Evolutionary conservation across 1,140 invertebrate genomes (phyloP).

Genomic region (Nasonia vitripennis): DNA sequence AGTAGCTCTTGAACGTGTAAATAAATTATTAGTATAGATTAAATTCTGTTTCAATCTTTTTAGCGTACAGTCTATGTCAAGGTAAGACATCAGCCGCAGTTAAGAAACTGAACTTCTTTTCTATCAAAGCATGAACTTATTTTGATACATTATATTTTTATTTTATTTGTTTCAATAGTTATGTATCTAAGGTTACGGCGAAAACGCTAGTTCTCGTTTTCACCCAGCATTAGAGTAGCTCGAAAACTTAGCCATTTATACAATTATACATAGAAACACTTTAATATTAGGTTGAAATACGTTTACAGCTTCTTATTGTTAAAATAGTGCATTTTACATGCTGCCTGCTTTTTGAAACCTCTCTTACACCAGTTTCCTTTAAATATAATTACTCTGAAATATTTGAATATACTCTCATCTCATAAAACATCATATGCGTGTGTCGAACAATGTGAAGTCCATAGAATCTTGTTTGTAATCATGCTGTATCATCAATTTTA

Average conservation of each 20-base stretch:
- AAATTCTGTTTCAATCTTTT: slow-evolving; percentile 73
- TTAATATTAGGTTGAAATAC: not conserved
- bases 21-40: slow-evolving; percentile 64
- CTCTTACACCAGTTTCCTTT: not conserved
- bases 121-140: slow-evolving; percentile 53
- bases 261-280: not conserved
- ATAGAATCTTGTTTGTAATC: slow-evolving; percentile 6
- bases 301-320: slow-evolving; percentile 15
- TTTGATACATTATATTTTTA: not conserved
- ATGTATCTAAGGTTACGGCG: not conserved
- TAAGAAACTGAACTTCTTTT: slow-evolving; percentile 51
- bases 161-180: not conserved
- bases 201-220: not conserved
- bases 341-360: slow-evolving; percentile 17
- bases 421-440: not conserved
- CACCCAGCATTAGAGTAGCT: not conserved
- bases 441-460: slow-evolving; percentile 4
- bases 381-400: not conserved
- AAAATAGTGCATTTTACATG: slow-evolving; percentile 8
- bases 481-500: not conserved
- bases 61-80: slow-evolving; percentile 76
- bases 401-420: not conserved
- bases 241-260: not conserved
- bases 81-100: slow-evolving; percentile 71
- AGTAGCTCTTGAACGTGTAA: slow-evolving; percentile 40